Conservation (phyloP, 1,140 invertebrate species). For the Neuroterus valhalla region DNA sequence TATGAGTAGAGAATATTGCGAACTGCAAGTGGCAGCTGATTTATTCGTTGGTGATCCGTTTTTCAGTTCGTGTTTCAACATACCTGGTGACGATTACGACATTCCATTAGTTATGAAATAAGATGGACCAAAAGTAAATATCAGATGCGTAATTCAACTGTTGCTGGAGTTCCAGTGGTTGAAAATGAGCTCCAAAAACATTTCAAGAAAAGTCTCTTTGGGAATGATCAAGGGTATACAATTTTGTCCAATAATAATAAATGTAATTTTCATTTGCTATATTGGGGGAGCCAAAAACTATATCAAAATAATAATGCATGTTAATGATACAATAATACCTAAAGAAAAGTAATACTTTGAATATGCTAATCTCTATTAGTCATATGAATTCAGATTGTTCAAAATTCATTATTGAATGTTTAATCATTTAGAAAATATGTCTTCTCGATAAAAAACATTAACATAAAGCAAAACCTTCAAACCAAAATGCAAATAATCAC, state of each 20-base stretch:
- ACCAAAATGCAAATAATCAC: neutral
- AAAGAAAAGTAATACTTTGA: no score
- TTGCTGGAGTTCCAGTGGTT: neutral
- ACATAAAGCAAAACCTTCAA: neutral
- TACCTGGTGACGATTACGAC: neutral
- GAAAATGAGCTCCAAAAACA: conserved; percentile 65
- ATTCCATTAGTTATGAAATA: neutral
- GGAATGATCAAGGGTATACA: conserved; percentile 70
- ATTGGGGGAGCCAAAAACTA: no score
- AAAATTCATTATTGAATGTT: no score
- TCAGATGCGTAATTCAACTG: neutral
- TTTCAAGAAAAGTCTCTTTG: conserved; percentile 68
- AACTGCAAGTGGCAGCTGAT: no score
- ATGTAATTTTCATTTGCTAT: neutral
- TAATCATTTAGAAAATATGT: neutral
- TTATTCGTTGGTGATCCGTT: no score
- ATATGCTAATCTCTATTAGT: no score
- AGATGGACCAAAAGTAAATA: neutral
- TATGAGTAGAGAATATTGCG: no score
- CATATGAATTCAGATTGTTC: neutral
- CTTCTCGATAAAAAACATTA: neutral
- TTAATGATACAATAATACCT: no score
- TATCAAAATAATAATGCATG: no score
- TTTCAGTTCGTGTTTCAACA: no score
- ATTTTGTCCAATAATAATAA: neutral